Conservation (phyloP, 2,113 vertebrate genomes). For the Rhinolophus sinicus region DNA sequence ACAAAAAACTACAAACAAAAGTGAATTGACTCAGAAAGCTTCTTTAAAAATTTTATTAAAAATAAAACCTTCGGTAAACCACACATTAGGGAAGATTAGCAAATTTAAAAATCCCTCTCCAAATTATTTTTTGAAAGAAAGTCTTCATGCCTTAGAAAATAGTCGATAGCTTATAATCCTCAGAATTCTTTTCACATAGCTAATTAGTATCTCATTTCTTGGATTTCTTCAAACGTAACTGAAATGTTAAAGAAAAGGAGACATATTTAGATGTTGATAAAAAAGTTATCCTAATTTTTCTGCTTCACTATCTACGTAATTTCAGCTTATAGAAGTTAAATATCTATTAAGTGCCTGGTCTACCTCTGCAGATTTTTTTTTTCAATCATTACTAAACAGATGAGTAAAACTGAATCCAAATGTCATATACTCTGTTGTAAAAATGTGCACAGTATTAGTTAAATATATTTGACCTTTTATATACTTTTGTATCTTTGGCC, state of each 20-base stretch:
- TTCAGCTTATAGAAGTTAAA: slow-evolving; percentile 33
- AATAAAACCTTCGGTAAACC: slow-evolving; percentile 49
- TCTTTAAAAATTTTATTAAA: slow-evolving; percentile 22
- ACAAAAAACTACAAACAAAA: slow-evolving; percentile 63
- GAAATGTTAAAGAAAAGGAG: slow-evolving; percentile 32
- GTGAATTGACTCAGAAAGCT: slow-evolving; percentile 49
- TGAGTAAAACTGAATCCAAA: slow-evolving; percentile 28
- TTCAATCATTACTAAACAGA: slow-evolving; percentile 47
- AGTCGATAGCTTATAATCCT: not conserved
- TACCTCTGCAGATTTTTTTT: not conserved
- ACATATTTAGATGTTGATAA: slow-evolving; percentile 34
- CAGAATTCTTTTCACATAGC: not conserved
- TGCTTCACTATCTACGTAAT: slow-evolving; percentile 5
- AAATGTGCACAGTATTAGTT: not conserved
- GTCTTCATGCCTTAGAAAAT: slow-evolving; percentile 54
- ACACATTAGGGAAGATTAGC: not conserved
- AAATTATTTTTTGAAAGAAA: slow-evolving; percentile 36
- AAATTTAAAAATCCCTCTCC: slow-evolving; percentile 30
- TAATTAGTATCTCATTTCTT: slow-evolving; percentile 37
- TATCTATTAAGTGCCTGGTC: not conserved
- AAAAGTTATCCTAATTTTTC: slow-evolving; percentile 26
- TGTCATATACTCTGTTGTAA: not conserved
- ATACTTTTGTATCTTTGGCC: not conserved
- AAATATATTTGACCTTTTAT: slow-evolving; percentile 14
- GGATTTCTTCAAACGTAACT: slow-evolving; percentile 41